A percentile compares a stretch with the other conserved stretches of the same genome.
phyloP scores from a whole-genome alignment of 2,797 vertebrate genomes.

The Hemitrygon akajei region DNA sequence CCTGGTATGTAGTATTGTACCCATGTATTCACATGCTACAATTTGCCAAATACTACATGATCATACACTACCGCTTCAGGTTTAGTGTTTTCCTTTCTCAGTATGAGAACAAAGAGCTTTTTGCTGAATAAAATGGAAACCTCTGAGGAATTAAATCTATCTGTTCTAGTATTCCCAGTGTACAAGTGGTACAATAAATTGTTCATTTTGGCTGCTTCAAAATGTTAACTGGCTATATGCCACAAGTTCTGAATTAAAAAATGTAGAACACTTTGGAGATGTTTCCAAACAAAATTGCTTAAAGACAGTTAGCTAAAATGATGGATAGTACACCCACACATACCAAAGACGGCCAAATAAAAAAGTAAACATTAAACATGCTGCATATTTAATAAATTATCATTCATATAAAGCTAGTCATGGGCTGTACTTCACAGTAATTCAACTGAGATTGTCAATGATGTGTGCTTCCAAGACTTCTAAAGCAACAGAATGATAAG shows the following conservation, averaged over 20 bases:
- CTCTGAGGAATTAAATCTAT: slow-evolving; percentile 29
- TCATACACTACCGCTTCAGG: not conserved
- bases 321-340: not conserved
- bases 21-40: not conserved
- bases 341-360: not conserved
- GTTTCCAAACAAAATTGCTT: slow-evolving; percentile 30
- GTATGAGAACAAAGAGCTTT: slow-evolving; percentile 13
- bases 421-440: not conserved
- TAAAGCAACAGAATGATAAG: not conserved
- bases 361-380: not conserved
- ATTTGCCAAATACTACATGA: slow-evolving; percentile 17
- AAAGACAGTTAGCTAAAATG: slow-evolving; percentile 15
- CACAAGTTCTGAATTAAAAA: slow-evolving; percentile 22
- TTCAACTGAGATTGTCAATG: not conserved
- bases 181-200: slow-evolving; percentile 35
- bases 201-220: slow-evolving; percentile 13
- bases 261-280: slow-evolving; percentile 23
- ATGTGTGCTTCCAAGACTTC: not conserved
- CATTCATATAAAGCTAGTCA: not conserved
- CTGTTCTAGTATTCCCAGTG: slow-evolving; percentile 16
- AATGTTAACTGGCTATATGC: not conserved
- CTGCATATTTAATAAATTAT: not conserved
- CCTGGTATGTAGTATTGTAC: not conserved
- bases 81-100: not conserved
- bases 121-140: not conserved